Base-by-base conservation (phyloP, 2,797 vertebrate genomes). In the Galagoides demidoff region DNA sequence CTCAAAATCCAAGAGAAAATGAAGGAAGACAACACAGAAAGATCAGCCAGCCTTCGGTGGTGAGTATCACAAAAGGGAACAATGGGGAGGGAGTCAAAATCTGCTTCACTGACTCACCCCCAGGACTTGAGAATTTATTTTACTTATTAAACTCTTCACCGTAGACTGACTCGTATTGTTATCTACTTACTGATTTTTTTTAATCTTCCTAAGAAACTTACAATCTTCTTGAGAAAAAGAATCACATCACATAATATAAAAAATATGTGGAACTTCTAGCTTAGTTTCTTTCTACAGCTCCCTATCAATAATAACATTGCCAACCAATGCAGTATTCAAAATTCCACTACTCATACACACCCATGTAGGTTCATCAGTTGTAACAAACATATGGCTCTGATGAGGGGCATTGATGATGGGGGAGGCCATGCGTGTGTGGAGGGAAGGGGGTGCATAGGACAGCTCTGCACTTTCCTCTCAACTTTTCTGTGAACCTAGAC, bases 131-230 rank as follows among this genome's bases (percentile, higher is more conserved):
- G 85, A 45, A 73, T 64, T 27, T 82, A 20, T 70, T 74, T 37
- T 55, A 52, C 1, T 71, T 19, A 64, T 52, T 55, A 70, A 85
- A 34, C 6, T 59, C 25, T 43, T 81, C 84, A 45, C 34, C 20
- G 11, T 0, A 39, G 23, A 59, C 34, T 34, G 39, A 76, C 64
- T 59, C n/a, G 6, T 34, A 83, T 25, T 74, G 76, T 83, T 76
- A 27, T 37, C 55, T 92, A 55, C 57, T 76, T 73, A 77, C 31
- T 57, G 34, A 16, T n/a, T 43, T 49, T 84, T 52, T 81, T 83
- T 86, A 27, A 55, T 61, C n/a, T 83, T 95, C 45, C 81, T 76
- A 96, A 92, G 76, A 94, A 93, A 86, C 1, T 14, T 82, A 14
- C 52, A 68, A 29, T 86, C 49, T 63, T 90, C 76, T 84, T 57